A percentile compares a stretch with the other conserved stretches of the same genome.
Evolutionary conservation across 64 coral and sea anemone species (phyloP).

Genomic region (Acropora yongei): DNA sequence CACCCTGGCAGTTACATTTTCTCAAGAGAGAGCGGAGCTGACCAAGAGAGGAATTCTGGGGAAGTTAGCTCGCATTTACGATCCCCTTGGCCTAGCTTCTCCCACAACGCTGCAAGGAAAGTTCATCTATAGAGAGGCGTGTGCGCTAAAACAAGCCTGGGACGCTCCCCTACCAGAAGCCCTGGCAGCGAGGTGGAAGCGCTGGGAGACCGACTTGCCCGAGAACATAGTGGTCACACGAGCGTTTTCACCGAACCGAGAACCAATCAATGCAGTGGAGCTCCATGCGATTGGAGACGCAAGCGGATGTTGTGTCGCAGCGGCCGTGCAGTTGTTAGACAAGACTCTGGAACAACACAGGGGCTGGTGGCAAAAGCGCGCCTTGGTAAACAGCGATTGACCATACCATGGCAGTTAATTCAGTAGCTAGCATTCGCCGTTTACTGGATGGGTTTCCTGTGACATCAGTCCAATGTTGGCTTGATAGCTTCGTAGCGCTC

Average conservation of each 20-base stretch:
- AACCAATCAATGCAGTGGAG: slow-evolving; percentile 20
- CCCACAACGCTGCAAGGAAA: slow-evolving; percentile 34
- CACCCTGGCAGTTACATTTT: neutral
- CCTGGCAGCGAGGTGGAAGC: slow-evolving; percentile 2
- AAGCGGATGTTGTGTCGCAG: neutral
- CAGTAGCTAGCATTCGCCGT: slow-evolving; percentile 1
- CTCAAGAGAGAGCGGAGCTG: neutral
- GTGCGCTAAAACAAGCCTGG: slow-evolving; percentile 22
- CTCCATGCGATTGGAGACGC: slow-evolving; percentile 36
- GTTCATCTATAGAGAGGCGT: neutral
- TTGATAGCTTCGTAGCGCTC: slow-evolving; percentile 50
- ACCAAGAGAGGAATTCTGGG: slow-evolving; percentile 54
- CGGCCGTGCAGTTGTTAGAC: slow-evolving; percentile 21
- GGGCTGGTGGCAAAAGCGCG: slow-evolving; percentile 45
- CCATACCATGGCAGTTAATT: slow-evolving; percentile 54
- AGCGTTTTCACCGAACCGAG: neutral
- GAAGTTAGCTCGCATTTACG: slow-evolving; percentile 31
- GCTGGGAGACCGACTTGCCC: slow-evolving; percentile 11
- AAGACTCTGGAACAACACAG: slow-evolving; percentile 6
- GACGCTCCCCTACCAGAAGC: slow-evolving; percentile 9
- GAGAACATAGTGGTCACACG: neutral
- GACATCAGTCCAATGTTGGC: slow-evolving; percentile 21
- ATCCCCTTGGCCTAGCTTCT: slow-evolving; percentile 33
- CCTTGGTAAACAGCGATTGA: slow-evolving; percentile 39
- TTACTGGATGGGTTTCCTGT: slow-evolving; percentile 34